These are phyloP conservation scores for Alloscopus bannaensis DNA, from an alignment of 2,888 invertebrate genomes.

Conservation along the genomic window DNA sequence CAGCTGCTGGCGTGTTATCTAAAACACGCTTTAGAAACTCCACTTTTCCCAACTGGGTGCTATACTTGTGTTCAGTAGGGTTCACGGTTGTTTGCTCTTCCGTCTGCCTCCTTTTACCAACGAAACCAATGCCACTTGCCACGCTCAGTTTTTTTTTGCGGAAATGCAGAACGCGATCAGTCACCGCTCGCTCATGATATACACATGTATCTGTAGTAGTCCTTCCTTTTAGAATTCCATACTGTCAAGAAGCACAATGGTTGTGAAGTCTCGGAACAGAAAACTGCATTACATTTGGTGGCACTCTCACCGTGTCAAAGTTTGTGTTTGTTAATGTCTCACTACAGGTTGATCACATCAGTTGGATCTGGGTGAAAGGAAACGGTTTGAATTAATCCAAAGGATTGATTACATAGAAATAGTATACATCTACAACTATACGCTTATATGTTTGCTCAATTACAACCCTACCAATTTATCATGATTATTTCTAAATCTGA, in stretches of 20 bases:
- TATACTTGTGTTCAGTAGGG: conserved; percentile 30
- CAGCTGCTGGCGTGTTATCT: conserved; percentile 9
- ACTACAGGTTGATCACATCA: conserved; percentile 9
- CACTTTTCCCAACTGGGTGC: conserved; percentile 31
- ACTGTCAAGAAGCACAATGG: background rate
- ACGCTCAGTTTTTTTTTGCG: conserved; percentile 33
- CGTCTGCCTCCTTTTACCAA: conserved; percentile 14
- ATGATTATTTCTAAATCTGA: too few relatives aligned
- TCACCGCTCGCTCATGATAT: conserved; percentile 38
- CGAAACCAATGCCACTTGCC: conserved; percentile 38
- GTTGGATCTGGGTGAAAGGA: conserved; percentile 27
- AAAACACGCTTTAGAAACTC: conserved; percentile 33
- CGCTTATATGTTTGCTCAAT: background rate
- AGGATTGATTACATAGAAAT: background rate
- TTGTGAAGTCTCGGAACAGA: too few relatives aligned
- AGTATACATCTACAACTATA: background rate
- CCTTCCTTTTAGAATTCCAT: conserved; percentile 14
- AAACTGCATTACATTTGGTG: conserved; percentile 7
- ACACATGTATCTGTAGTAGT: background rate
- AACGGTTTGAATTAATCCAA: conserved; percentile 19
- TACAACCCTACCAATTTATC: conserved; percentile 9
- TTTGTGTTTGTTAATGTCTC: too few relatives aligned
- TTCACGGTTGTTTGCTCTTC: conserved; percentile 41
- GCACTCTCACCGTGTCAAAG: conserved; percentile 4
- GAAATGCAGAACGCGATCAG: conserved; percentile 52